These are phyloP conservation scores for Mobula hypostoma DNA, from an alignment of 2,113 vertebrate species.

Conservation along the genomic window DNA sequence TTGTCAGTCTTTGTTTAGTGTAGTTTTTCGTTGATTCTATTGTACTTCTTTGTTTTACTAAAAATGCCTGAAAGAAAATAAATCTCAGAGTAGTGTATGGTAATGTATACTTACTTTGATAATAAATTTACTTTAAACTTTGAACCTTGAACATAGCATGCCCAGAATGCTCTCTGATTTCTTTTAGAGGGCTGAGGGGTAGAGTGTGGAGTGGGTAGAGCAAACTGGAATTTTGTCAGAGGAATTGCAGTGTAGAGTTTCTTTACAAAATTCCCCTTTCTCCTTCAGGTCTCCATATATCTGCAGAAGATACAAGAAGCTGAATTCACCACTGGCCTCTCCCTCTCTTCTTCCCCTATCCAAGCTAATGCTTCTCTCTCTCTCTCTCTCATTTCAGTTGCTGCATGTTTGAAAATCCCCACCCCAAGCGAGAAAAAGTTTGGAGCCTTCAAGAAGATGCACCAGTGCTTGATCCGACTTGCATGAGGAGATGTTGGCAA, in stretches of 20 bases:
- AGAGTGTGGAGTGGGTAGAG: background rate
- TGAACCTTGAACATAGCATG: too few species aligned
- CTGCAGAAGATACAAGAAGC: background rate
- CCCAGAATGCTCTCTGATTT: background rate
- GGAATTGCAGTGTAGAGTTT: background rate
- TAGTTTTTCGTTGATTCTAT: too few species aligned
- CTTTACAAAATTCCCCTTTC: background rate
- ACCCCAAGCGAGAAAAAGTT: background rate
- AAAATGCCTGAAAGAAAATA: too few species aligned
- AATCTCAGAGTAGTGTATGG: too few species aligned
- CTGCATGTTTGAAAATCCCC: background rate
- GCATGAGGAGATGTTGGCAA: background rate
- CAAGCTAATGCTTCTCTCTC: background rate
- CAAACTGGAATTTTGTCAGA: background rate
- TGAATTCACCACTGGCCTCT: background rate
- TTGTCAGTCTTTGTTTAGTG: too few species aligned
- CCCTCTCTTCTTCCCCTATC: background rate
- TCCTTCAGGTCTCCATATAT: background rate
- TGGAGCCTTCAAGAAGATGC: background rate
- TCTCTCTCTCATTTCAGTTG: background rate
- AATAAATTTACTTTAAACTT: too few species aligned
- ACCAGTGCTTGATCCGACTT: background rate
- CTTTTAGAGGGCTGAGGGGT: background rate
- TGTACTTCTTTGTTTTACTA: too few species aligned
- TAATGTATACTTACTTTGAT: too few species aligned